phyloP scores from a whole-genome alignment of 1,140 invertebrate genomes.

The Meteorus sp. region DNA sequence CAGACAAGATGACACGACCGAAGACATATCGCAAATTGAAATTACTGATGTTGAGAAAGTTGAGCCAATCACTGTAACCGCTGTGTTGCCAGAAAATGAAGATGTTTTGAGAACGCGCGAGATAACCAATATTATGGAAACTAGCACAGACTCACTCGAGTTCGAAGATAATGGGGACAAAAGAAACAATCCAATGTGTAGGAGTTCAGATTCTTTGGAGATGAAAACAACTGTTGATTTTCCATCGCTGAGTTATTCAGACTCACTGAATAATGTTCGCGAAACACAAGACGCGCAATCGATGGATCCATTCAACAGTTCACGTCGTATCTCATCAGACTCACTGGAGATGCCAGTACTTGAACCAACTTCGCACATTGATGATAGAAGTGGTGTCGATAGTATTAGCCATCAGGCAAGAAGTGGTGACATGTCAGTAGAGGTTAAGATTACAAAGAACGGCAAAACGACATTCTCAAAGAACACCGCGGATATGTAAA shows the following conservation, averaged over 20 bases:
- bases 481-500: conserved; percentile 29
- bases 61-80: conserved; percentile 2
- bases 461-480: conserved; percentile 37
- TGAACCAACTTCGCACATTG: conserved; percentile 39
- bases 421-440: too few species aligned
- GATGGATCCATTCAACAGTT: conserved; percentile 38
- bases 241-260: conserved; percentile 52
- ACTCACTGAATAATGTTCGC: conserved; percentile 52
- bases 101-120: not conserved
- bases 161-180: conserved; percentile 50
- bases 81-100: conserved; percentile 40
- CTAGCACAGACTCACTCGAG: conserved; percentile 68
- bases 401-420: conserved; percentile 18
- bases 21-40: conserved; percentile 56
- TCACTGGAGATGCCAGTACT: conserved; percentile 49
- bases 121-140: conserved; percentile 59
- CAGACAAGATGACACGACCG: conserved; percentile 58
- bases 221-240: conserved; percentile 54
- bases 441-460: conserved; percentile 34
- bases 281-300: conserved; percentile 41
- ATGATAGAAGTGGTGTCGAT: conserved; percentile 32
- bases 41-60: conserved; percentile 43
- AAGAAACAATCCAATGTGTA: conserved; percentile 46
- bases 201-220: conserved; percentile 55
- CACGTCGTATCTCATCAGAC: conserved; percentile 54